phyloP scores from a whole-genome alignment of 1,140 invertebrate species.

The Sinonovacula constricta region DNA sequence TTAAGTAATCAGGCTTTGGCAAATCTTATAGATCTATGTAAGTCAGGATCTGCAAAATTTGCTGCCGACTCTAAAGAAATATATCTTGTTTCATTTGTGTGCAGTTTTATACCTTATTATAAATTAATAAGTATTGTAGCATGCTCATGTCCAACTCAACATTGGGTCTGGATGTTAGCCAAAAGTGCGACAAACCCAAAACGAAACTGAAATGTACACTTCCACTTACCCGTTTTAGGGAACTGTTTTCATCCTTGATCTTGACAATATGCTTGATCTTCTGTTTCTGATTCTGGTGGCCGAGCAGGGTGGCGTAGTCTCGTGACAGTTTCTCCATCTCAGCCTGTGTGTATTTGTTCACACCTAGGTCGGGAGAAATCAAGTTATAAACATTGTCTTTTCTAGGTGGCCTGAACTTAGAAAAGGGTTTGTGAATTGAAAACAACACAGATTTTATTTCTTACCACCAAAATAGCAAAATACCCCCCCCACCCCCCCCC shows the following conservation, averaged over 20 bases:
- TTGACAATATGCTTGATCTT: conserved; percentile 84
- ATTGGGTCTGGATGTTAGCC: neutral
- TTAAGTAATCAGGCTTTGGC: too few relatives aligned
- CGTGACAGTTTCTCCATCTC: conserved; percentile 81
- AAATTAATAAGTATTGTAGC: neutral
- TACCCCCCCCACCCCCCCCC: too few relatives aligned
- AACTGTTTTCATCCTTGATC: conserved; percentile 82
- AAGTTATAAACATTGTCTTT: neutral
- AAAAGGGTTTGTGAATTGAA: too few relatives aligned
- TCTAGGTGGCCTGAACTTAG: neutral
- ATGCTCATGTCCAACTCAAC: neutral
- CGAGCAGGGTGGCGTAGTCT: conserved; percentile 83
- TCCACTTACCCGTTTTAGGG: conserved; percentile 80
- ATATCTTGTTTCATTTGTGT: too few relatives aligned
- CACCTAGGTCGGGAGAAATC: too few relatives aligned
- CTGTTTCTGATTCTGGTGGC: conserved; percentile 85
- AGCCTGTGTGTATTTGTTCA: conserved; percentile 70
- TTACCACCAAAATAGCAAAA: too few relatives aligned
- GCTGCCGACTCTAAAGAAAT: neutral
- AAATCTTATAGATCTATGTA: too few relatives aligned
- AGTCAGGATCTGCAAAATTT: neutral
- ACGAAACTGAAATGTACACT: neutral
- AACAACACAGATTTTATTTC: too few relatives aligned
- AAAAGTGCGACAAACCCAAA: neutral
- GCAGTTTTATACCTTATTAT: neutral